Base-by-base conservation (phyloP, 2,888 invertebrate species). In the Opisthograptis luteolata region DNA sequence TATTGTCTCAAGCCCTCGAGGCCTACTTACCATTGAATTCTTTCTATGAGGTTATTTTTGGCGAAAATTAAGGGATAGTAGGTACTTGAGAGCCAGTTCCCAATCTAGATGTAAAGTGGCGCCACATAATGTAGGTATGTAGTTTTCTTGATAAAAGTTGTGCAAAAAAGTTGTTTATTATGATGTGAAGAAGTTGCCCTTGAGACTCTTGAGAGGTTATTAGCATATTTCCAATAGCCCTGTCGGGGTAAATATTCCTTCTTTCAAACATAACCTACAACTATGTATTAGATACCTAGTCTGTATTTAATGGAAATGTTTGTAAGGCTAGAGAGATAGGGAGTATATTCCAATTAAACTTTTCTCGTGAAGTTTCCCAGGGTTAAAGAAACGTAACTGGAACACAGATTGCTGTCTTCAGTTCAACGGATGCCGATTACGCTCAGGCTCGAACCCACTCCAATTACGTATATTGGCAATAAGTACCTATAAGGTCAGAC, bases 261-360 rank as follows among this genome's bases (percentile, higher is more conserved):
- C n/a, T n/a, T n/a, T n/a, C n/a, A n/a, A n/a, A n/a, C n/a, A n/a
- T n/a, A n/a, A n/a, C n/a, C n/a, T n/a, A n/a, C n/a, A n/a, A n/a
- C n/a, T n/a, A n/a, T n/a, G n/a, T n/a, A n/a, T n/a, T 25, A 8
- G 3, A 1, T 24, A 9, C 17, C 17, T 25, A 7, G 7, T 24
- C 7, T n/a, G 24, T 25, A 25, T n/a, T 3, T 28, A 32, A 3
- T 17, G 10, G 36, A 43, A 43, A 42, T 28, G 9, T 39, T 7
- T 32, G 28, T 41, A 40, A 30, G 39, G 32, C 37, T 14, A 10
- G 15, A 19, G 31, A n/a, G 30, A 36, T 34, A 31, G 20, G n/a
- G 52, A 71, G 72, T 66, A 74, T 76, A 81, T 83, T 83, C 79
- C 75, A 82, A 84, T 84, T 84, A 83, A 83, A 84, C 76, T 83